Conservation (phyloP, 2,113 vertebrate species). For the Galeopterus variegatus region DNA sequence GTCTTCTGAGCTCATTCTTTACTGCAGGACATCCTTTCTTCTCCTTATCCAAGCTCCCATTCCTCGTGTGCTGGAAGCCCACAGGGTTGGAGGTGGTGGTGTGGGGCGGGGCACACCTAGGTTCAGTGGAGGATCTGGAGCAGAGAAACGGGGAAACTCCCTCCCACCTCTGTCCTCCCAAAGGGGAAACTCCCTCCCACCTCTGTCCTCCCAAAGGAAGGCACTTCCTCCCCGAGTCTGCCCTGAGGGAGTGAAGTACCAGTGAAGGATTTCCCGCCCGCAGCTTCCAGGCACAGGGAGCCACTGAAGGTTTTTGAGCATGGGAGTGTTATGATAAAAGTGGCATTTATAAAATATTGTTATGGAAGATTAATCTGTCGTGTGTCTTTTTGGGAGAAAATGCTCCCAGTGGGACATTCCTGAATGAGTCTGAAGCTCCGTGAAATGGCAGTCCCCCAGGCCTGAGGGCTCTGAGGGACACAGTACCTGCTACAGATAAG, state of each 20-base stretch:
- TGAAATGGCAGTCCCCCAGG: too few species aligned
- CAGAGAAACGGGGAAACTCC: neutral
- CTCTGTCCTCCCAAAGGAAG: neutral
- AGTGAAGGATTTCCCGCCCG: neutral
- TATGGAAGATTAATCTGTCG: neutral
- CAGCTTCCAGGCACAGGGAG: neutral
- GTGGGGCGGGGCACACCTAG: neutral
- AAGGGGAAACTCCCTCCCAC: neutral
- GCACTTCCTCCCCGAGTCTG: neutral
- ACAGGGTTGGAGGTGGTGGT: neutral
- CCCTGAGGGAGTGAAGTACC: neutral
- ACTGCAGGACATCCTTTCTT: neutral
- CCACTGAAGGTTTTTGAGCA: neutral
- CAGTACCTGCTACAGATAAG: neutral
- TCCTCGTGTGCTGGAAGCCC: neutral
- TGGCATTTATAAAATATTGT: slow-evolving; percentile 4
- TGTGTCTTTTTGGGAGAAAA: neutral
- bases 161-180: neutral
- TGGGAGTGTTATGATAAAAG: neutral
- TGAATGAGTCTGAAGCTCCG: neutral
- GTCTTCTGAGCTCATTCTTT: neutral
- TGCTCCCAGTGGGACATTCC: neutral
- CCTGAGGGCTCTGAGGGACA: neutral
- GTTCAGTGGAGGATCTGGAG: neutral
- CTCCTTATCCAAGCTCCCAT: neutral